Conservation (phyloP, 2,797 vertebrate genomes). For the Pseudomugil gertrudae region DNA sequence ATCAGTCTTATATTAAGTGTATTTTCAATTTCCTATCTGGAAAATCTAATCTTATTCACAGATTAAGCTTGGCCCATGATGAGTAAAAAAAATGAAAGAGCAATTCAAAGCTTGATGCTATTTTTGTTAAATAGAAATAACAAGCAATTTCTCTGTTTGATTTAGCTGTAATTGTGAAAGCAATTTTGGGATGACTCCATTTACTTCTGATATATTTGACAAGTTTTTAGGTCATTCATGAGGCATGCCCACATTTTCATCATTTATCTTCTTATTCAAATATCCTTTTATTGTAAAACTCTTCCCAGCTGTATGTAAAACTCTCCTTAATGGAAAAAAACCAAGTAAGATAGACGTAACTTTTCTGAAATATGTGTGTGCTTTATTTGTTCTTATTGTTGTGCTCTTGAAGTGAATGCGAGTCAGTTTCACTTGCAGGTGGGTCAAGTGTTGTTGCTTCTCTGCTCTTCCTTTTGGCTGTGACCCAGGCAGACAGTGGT, state of each 20-base stretch:
- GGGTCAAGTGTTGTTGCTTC: slow-evolving; percentile 46
- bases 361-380: slow-evolving; percentile 13
- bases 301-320: slow-evolving; percentile 49
- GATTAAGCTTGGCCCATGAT: slow-evolving; percentile 62
- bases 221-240: slow-evolving; percentile 75
- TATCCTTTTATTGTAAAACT: slow-evolving; percentile 22
- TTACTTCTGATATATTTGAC: slow-evolving; percentile 73
- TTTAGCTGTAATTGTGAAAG: slow-evolving; percentile 80
- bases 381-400: neutral
- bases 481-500: slow-evolving; percentile 71
- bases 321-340: slow-evolving; percentile 33
- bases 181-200: slow-evolving; percentile 78
- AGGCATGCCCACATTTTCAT: slow-evolving; percentile 56
- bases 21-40: slow-evolving; percentile 58
- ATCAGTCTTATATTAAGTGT: slow-evolving; percentile 24
- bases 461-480: slow-evolving; percentile 54
- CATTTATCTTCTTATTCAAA: slow-evolving; percentile 56
- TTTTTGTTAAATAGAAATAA: slow-evolving; percentile 73
- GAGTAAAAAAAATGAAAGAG: slow-evolving; percentile 66
- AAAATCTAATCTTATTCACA: slow-evolving; percentile 76
- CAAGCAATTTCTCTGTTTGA: slow-evolving; percentile 78
- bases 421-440: slow-evolving; percentile 57
- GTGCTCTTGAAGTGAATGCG: slow-evolving; percentile 18
- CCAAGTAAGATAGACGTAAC: slow-evolving; percentile 25
- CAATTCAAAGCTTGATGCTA: slow-evolving; percentile 73